These are phyloP conservation scores for Lynx canadensis DNA, from an alignment of 2,113 vertebrate genomes.

Conservation along the genomic window DNA sequence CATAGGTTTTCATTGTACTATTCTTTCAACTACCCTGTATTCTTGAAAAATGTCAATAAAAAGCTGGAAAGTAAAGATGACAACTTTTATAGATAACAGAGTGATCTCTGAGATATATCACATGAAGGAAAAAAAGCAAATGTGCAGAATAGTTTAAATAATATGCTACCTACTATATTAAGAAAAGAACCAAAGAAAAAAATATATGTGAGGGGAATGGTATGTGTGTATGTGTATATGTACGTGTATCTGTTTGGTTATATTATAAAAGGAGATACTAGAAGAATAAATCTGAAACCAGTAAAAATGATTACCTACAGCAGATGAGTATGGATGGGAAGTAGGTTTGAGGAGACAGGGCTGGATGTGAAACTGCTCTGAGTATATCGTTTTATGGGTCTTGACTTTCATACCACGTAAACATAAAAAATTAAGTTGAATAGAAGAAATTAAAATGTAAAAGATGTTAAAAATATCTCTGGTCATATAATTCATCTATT, in stretches of 20 bases:
- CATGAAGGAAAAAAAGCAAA: background rate
- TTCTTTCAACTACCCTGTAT: background rate
- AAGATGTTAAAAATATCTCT: background rate
- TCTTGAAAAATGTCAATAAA: slow-evolving; percentile 33
- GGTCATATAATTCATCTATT: background rate
- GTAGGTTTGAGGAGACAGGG: background rate
- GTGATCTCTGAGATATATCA: background rate
- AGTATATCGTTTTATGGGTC: background rate
- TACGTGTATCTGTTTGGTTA: background rate
- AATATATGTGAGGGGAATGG: background rate
- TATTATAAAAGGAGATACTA: slow-evolving; percentile 8
- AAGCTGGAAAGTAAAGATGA: background rate
- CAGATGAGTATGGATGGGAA: background rate
- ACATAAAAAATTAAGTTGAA: slow-evolving; percentile 4
- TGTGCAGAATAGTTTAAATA: background rate
- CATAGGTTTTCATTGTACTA: background rate
- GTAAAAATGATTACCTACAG: background rate
- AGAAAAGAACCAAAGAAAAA: slow-evolving; percentile 16
- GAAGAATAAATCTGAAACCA: background rate
- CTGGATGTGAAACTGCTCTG: background rate
- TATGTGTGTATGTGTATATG: background rate
- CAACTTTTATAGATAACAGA: background rate
- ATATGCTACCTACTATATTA: background rate
- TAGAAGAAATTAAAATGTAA: background rate
- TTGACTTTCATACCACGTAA: background rate